These are phyloP conservation scores for Chymomyza fuscimana DNA, from an alignment of 2,888 invertebrate species.

Conservation along the genomic window DNA sequence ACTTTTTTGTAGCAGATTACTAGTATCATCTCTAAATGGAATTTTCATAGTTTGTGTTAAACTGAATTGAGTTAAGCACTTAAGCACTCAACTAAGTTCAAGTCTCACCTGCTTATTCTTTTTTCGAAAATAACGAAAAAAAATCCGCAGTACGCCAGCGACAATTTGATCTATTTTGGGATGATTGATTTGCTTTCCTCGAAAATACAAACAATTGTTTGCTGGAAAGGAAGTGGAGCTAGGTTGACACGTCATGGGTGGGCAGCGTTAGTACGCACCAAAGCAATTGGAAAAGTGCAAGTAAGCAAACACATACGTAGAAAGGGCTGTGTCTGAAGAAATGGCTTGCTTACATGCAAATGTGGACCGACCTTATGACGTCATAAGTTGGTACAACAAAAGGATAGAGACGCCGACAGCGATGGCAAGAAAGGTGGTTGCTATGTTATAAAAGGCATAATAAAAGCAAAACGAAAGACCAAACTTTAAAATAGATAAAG, in stretches of 20 bases:
- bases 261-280: not conserved
- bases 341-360: slow-evolving; percentile 64
- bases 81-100: not conserved
- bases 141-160: slow-evolving; percentile 8
- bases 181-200: slow-evolving; percentile 69
- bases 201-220: slow-evolving; percentile 36
- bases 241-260: slow-evolving; percentile 8
- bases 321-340: slow-evolving; percentile 26
- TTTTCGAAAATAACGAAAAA: not conserved
- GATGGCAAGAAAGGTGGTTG: not conserved
- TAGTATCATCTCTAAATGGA: not conserved
- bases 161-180: slow-evolving; percentile 65
- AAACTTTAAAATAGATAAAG: slow-evolving; percentile 32
- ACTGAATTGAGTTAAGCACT: not conserved
- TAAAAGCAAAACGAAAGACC: not conserved
- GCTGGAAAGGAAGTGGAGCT: slow-evolving; percentile 33
- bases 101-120: not conserved
- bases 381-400: slow-evolving; percentile 33
- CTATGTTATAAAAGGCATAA: not conserved
- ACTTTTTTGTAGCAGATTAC: not conserved
- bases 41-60: not conserved
- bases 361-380: slow-evolving; percentile 46
- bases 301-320: slow-evolving; percentile 38
- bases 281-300: slow-evolving; percentile 48
- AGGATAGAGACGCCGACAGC: not conserved